Percentiles rank a stretch among this genome's conserved stretches.
These are phyloP conservation scores for Pycnomerus fuliginosus DNA, from an alignment of 2,888 invertebrate genomes.

Conservation along the genomic window DNA sequence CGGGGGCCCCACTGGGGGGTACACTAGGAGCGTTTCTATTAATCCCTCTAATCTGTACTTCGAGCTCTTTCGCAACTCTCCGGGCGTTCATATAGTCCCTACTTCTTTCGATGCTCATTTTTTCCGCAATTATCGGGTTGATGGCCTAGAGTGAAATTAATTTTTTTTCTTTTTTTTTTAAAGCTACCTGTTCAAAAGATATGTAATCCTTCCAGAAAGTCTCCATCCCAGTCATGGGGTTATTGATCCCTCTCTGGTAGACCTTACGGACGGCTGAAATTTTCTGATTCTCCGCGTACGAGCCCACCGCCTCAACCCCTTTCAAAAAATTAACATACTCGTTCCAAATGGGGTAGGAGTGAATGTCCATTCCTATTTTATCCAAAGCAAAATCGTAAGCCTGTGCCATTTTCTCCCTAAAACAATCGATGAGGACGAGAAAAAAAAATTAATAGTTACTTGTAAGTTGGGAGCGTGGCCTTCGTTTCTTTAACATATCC, in stretches of 20 bases:
- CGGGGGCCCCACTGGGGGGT: constrained; percentile 88
- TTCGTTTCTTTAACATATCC: constrained; percentile 98
- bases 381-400: constrained; percentile 99
- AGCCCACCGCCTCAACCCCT: constrained; percentile 94
- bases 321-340: constrained; percentile 97
- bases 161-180: background rate
- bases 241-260: constrained; percentile 94
- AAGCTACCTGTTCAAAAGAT: constrained; percentile 77
- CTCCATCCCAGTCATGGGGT: constrained; percentile 97
- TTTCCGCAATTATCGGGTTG: constrained; percentile 87
- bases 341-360: constrained; percentile 95
- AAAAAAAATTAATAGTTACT: constrained; percentile 63
- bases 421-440: constrained; percentile 17
- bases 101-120: constrained; percentile 95
- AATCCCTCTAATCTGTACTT: constrained; percentile 90
- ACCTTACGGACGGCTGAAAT: constrained; percentile 97
- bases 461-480: constrained; percentile 86
- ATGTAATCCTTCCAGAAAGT: constrained; percentile 98
- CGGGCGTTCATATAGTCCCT: constrained; percentile 98
- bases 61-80: constrained; percentile 93
- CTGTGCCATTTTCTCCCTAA: constrained; percentile 98
- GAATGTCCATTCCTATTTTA: constrained; percentile 97
- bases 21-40: constrained; percentile 95
- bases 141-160: constrained; percentile 41
- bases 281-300: constrained; percentile 99